These are phyloP conservation scores for Drosophila miranda DNA, from an alignment of 1,140 invertebrate species.

Conservation along the genomic window DNA sequence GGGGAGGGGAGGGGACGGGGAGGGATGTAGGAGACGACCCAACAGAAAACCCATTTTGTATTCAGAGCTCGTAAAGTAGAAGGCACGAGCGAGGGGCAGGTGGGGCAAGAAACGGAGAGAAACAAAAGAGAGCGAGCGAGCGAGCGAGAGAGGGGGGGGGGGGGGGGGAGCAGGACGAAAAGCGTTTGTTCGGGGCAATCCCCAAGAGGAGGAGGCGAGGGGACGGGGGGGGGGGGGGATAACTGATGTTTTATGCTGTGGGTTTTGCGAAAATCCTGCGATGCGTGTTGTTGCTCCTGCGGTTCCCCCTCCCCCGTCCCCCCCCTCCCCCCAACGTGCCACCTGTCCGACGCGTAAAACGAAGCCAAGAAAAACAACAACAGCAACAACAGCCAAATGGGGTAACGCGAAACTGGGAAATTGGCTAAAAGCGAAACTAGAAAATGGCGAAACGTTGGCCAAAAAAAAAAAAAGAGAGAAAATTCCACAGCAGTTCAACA, in stretches of 20 bases:
- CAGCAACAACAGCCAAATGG: constrained; percentile 4
- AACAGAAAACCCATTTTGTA: constrained; percentile 74
- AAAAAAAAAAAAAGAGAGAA: constrained; percentile 3
- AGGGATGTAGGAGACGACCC: constrained; percentile 1
- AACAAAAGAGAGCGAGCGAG: neutral
- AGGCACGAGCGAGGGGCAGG: constrained; percentile 6
- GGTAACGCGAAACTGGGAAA: constrained; percentile 34
- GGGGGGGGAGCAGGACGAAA: neutral
- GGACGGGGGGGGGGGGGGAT: neutral
- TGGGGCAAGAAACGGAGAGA: constrained; percentile 32
- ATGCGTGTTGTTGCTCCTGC: constrained; percentile 62
- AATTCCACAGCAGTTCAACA: constrained; percentile 74
- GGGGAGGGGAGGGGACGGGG: neutral
- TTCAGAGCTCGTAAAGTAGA: constrained; percentile 78
- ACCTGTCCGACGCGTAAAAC: constrained; percentile 66
- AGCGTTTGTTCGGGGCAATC: constrained; percentile 43
- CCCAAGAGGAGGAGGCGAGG: constrained; percentile 2
- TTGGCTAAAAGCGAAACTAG: constrained; percentile 46
- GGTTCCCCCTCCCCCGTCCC: neutral
- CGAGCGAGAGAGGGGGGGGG: too few species aligned
- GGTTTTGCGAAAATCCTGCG: constrained; percentile 75
- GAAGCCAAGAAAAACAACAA: constrained; percentile 31
- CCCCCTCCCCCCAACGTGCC: constrained; percentile 8
- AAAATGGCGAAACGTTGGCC: constrained; percentile 67
- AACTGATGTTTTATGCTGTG: constrained; percentile 76